phyloP scores from a whole-genome alignment of 1,140 invertebrate genomes.

The Drosophila watanabei region DNA sequence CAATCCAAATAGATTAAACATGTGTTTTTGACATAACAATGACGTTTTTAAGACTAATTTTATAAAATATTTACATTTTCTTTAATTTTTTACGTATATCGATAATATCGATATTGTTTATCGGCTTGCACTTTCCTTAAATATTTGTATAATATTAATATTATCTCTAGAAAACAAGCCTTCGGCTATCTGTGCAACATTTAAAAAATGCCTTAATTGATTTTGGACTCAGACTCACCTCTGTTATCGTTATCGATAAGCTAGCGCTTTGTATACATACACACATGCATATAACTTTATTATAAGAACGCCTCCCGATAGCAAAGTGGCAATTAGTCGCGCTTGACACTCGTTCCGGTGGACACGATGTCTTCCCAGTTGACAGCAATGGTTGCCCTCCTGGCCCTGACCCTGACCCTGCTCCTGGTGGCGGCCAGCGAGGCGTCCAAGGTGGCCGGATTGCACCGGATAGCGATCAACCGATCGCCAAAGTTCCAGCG shows the following conservation, averaged over 20 bases:
- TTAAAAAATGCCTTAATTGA: conserved; percentile 9
- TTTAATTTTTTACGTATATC: no score
- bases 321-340: conserved; percentile 17
- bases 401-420: conserved; percentile 14
- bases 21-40: no score
- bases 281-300: background rate
- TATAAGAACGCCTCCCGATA: conserved; percentile 13
- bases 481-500: conserved; percentile 8
- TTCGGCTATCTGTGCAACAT: background rate
- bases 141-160: no score
- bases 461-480: conserved; percentile 30
- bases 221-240: conserved; percentile 3
- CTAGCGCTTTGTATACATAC: background rate
- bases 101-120: background rate
- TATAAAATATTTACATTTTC: no score
- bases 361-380: conserved; percentile 21
- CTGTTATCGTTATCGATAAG: conserved; percentile 30
- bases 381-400: background rate
- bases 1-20: no score
- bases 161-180: no score
- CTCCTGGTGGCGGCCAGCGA: conserved; percentile 13
- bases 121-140: no score
- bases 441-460: background rate
- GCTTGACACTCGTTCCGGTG: background rate
- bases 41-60: no score